phyloP scores from a whole-genome alignment of 2,888 invertebrate genomes.

The Ceratothoa steindachneri region DNA sequence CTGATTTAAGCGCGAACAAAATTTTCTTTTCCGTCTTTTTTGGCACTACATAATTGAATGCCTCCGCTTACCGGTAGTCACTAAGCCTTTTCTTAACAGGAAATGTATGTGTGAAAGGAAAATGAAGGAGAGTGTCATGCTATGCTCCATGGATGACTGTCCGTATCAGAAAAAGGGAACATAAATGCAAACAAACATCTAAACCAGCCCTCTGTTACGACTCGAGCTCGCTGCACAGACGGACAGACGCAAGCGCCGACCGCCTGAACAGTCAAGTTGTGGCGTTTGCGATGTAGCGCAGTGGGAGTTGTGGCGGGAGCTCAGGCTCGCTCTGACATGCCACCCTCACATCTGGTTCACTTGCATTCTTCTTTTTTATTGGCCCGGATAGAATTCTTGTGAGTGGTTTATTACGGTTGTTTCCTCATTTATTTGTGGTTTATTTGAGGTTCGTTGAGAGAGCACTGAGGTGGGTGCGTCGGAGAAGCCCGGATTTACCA shows the following conservation, averaged over 20 bases:
- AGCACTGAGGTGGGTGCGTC: not conserved
- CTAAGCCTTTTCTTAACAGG: not conserved
- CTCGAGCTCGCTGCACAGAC: no score
- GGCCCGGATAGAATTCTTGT: not conserved
- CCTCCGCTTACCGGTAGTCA: no score
- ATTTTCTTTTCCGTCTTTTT: not conserved
- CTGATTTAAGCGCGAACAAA: not conserved
- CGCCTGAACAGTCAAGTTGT: not conserved
- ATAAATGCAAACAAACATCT: no score
- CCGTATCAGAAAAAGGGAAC: no score
- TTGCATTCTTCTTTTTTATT: conserved; percentile 12
- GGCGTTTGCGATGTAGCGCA: not conserved
- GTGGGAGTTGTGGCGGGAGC: not conserved
- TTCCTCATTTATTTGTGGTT: not conserved
- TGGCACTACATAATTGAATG: no score
- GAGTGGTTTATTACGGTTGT: not conserved
- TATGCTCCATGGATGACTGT: no score
- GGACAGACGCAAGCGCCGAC: no score
- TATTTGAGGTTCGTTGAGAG: not conserved
- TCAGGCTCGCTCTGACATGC: not conserved
- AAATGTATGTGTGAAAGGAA: not conserved
- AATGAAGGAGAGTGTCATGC: no score
- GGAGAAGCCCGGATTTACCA: not conserved
- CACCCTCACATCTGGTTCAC: conserved; percentile 6
- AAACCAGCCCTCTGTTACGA: no score